Base-by-base conservation (phyloP, 2,888 invertebrate species). In the Drosophila kanekoi region DNA sequence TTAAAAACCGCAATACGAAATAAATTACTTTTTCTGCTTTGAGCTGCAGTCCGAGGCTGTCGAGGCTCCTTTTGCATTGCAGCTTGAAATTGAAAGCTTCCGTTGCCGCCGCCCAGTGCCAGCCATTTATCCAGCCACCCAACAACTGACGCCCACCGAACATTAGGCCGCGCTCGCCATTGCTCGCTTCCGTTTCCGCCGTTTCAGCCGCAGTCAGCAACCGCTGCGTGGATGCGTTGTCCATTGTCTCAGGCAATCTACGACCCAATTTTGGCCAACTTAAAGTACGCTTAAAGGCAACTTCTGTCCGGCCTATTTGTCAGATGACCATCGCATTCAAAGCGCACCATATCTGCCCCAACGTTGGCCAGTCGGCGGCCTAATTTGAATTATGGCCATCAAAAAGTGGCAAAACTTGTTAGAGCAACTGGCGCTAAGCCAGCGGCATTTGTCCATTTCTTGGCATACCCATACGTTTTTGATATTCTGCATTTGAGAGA, bases 1-100 rank as follows among this genome's bases (percentile, higher is more conserved):
- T 85, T 88, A 85, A 88, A 85, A 85, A 88, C 85, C 85, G 88
- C 88, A 85, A 80, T 88, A 85, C 84, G 85, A 85, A 85, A 85
- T 85, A 85, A 85, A 85, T 85, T 85, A 88, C 85, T 85, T 85
- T 88, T 86, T 86, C 81, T 77, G 83, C 88, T 81, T 85, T 85
- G 83, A 82, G 84, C 66, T 81, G 84, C 74, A 81, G 82, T 81
- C 70, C 83, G 72, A 65, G 83, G 78, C 72, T 65, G 59, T 64
- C 65, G 54, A 64, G 63, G 62, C 72, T 57, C 60, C 72, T 63
- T 68, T 69, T 66, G 60, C 68, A 70, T 61, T 88, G 73, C 84
- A 88, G 88, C 86, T 85, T 86, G 79, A 88, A 85, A 85, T 88
- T 85, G 84, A 85, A 85, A 85, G 88, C 88, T 86, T 85, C 85